Evolutionary conservation across 2,888 invertebrate species (phyloP).

Genomic region (Metallyticus violacea): DNA sequence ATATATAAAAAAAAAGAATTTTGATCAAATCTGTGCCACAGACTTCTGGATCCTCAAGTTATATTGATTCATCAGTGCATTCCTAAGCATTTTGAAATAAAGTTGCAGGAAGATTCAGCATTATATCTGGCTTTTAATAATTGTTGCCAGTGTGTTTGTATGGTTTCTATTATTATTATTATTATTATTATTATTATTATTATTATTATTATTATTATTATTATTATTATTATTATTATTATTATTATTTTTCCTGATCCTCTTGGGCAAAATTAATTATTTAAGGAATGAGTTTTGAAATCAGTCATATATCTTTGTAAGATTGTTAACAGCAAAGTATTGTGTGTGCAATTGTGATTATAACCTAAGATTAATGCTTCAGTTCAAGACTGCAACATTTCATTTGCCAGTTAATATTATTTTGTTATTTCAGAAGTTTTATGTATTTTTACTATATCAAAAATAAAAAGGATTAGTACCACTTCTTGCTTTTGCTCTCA

Average conservation of each 20-base stretch:
- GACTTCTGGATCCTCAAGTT: not conserved
- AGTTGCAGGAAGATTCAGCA: not conserved
- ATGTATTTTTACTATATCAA: too few species aligned
- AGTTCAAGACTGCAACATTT: too few species aligned
- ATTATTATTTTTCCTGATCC: not conserved
- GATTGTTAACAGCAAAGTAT: too few species aligned
- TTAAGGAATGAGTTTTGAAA: too few species aligned
- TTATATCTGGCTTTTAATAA: not conserved
- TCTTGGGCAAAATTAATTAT: not conserved
- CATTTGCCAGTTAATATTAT: too few species aligned
- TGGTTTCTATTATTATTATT: not conserved
- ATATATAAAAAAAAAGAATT: not conserved
- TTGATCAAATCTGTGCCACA: not conserved
- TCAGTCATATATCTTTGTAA: too few species aligned
- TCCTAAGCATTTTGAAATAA: not conserved
- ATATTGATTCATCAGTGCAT: not conserved
- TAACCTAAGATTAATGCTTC: too few species aligned
- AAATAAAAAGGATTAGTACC: too few species aligned
- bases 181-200: not conserved
- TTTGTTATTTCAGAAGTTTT: too few species aligned
- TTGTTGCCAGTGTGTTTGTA: not conserved
- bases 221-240: not conserved
- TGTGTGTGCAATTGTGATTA: too few species aligned
- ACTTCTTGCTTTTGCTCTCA: too few species aligned
- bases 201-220: not conserved